phyloP scores from a whole-genome alignment of 2,113 vertebrate genomes.

The Rafetus swinhoei region DNA sequence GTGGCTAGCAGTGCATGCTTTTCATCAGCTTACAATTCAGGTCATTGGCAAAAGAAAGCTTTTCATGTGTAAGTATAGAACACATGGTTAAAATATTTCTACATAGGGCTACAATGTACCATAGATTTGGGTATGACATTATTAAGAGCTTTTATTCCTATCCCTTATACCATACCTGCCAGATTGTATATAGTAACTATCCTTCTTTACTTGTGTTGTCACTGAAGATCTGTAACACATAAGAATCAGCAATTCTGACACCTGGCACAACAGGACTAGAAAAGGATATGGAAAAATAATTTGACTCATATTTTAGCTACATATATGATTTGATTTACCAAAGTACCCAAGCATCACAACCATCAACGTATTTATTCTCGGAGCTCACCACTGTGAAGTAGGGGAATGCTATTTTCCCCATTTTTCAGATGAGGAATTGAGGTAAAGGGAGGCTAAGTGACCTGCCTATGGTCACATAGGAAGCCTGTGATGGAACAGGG shows the following conservation, averaged over 20 bases:
- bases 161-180: background rate
- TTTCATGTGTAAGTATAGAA: background rate
- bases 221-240: background rate
- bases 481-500: background rate
- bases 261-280: background rate
- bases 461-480: background rate
- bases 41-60: background rate
- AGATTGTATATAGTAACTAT: background rate
- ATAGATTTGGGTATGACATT: background rate
- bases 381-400: background rate
- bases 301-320: too few relatives aligned
- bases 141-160: background rate
- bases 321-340: background rate
- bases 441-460: background rate
- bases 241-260: background rate
- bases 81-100: background rate
- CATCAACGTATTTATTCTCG: background rate
- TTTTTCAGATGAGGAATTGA: background rate
- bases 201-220: background rate
- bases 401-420: background rate
- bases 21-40: constrained; percentile 47
- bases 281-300: too few relatives aligned
- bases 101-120: fast-evolving
- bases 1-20: constrained; percentile 33
- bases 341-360: background rate